These are phyloP conservation scores for Latheticus oryzae DNA, from an alignment of 2,888 invertebrate species.

Conservation along the genomic window DNA sequence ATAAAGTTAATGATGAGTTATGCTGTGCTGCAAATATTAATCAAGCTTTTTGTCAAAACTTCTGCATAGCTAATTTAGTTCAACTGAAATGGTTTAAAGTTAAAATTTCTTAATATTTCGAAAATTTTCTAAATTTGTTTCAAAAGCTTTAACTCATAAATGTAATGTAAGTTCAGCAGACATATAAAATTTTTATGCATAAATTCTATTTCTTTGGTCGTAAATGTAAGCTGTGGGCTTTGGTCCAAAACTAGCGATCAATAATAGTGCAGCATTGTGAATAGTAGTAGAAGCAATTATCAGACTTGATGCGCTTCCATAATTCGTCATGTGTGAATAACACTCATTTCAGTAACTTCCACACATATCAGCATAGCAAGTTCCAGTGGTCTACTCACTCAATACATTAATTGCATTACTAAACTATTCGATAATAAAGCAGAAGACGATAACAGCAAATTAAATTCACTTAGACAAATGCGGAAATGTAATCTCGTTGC, in stretches of 20 bases:
- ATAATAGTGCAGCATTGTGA: conserved; percentile 35
- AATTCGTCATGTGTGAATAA: conserved; percentile 38
- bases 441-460: too few relatives aligned
- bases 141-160: too few relatives aligned
- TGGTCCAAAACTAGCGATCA: conserved; percentile 35
- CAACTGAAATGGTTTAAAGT: too few relatives aligned
- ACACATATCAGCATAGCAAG: too few relatives aligned
- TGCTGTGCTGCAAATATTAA: too few relatives aligned
- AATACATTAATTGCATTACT: conserved; percentile 16
- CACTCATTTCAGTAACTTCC: conserved; percentile 29
- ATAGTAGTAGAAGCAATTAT: conserved; percentile 34
- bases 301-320: conserved; percentile 36
- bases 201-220: conserved; percentile 24
- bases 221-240: conserved; percentile 35
- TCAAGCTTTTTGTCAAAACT: too few relatives aligned
- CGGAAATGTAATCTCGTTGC: conserved; percentile 23
- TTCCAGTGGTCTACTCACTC: too few relatives aligned
- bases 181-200: conserved; percentile 33
- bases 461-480: conserved; percentile 25
- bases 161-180: too few relatives aligned
- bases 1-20: too few relatives aligned
- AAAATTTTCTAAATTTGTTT: too few relatives aligned
- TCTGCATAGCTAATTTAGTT: too few relatives aligned
- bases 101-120: too few relatives aligned
- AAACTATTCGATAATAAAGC: conserved; percentile 28